Evolutionary conservation across 2,113 vertebrate species (phyloP), one percentile per base, ranked within the genome.

Genomic region (Rhagologus leucostigma): DNA sequence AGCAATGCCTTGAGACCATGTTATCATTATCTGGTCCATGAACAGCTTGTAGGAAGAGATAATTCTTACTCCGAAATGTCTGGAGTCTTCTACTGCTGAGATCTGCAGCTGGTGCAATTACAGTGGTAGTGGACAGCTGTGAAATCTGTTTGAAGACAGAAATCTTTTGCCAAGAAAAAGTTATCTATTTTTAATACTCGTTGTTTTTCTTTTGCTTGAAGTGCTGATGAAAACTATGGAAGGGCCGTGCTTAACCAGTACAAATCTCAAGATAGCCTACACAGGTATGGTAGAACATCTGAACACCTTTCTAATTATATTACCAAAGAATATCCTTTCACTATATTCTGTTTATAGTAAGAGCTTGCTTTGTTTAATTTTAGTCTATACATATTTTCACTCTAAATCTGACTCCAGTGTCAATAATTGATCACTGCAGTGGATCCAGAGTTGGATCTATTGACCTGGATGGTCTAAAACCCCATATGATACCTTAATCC

Each of bases 161-260:
- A 71, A 77, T 73, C 10, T 77, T 91, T 71, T 89, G 35, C 55
- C n/a, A 76, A 55, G 42, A 49, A 90, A 60, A 15, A 11, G 44
- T 52, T 57, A 64, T 46, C 30, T 85, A 8, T 69, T 82, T 94
- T 74, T 78, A 47, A 24, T 84, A 35, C 32, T 75, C 0, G 2
- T 15, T 93, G 3, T 63, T 78, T 88, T 82, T 95, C 64, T 97
- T 96, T 95, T 80, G 69, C 75, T 95, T 93, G 35, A 95, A 99
- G 99, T 89, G 94, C 64, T 27, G 98, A 99, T 92, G 98, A 99
- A 95, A 99, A 99, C 97, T 99, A 98, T 23, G 99, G 98, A 49
- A 98, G 87, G 95, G 90, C 41, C 42, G 94, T 98, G 33, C 97
- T 98, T 57, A 98, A 76, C 55, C 96, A 97, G 35, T 97, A 97